Evolutionary conservation across 1,140 invertebrate genomes (phyloP).

Genomic region (Lucilia sericata): DNA sequence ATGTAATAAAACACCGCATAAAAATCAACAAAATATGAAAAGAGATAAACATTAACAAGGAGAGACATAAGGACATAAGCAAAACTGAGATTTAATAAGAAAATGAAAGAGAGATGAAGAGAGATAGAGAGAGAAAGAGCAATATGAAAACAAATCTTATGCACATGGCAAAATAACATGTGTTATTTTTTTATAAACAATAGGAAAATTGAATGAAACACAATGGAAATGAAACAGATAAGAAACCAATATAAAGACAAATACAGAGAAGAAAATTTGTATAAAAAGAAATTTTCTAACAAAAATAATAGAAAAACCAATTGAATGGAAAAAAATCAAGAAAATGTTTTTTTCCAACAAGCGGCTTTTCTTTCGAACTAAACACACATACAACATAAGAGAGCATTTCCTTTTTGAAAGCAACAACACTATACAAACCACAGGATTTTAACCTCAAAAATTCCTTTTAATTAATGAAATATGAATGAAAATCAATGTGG

Average conservation of each 20-base stretch:
- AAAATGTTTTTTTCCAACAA: not conserved
- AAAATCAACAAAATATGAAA: constrained; percentile 3
- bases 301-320: not conserved
- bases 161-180: not conserved
- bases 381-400: not conserved
- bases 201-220: not conserved
- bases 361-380: not conserved
- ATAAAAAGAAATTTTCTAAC: not conserved
- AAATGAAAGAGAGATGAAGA: not conserved
- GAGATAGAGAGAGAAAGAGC: too few species aligned
- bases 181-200: not conserved
- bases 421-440: constrained; percentile 10
- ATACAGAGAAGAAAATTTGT: not conserved
- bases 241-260: not conserved
- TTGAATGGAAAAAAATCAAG: not conserved
- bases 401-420: not conserved
- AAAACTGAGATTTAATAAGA: not conserved
- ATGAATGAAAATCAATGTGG: constrained; percentile 37
- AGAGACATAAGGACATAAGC: not conserved
- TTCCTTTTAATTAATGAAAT: constrained; percentile 37
- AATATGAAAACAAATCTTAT: not conserved
- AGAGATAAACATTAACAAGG: not conserved
- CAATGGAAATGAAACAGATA: not conserved
- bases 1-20: not conserved
- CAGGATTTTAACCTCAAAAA: constrained; percentile 40